These are phyloP conservation scores for Coboldia fuscipes DNA, from an alignment of 1,140 invertebrate species.

Conservation along the genomic window DNA sequence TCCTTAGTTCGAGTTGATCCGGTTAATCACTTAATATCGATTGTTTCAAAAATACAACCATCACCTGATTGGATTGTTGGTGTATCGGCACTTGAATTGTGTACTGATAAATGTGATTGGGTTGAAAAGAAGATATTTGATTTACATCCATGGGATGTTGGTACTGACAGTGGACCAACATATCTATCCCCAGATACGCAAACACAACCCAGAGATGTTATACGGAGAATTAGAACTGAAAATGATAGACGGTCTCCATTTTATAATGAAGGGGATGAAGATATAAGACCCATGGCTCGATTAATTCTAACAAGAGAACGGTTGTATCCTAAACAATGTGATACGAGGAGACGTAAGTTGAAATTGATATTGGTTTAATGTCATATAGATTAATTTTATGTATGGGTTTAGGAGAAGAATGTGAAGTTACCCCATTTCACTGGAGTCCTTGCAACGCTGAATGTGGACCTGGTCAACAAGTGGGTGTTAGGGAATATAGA, in stretches of 20 bases:
- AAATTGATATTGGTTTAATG: constrained; percentile 5
- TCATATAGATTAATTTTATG: constrained; percentile 56
- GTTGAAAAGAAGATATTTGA: constrained; percentile 65
- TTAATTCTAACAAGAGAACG: constrained; percentile 59
- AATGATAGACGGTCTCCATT: constrained; percentile 77
- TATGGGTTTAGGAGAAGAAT: too few relatives aligned
- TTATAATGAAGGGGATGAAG: constrained; percentile 52
- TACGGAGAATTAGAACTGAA: constrained; percentile 73
- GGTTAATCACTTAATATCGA: constrained; percentile 78
- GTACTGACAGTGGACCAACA: constrained; percentile 80
- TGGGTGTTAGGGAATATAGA: constrained; percentile 36
- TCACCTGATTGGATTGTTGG: constrained; percentile 98
- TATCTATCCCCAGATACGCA: constrained; percentile 73
- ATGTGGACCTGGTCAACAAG: constrained; percentile 50
- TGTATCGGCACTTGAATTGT: constrained; percentile 79
- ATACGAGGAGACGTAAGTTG: constrained; percentile 12
- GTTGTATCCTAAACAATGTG: constrained; percentile 71
- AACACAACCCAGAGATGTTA: constrained; percentile 59
- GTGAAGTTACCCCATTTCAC: too few relatives aligned
- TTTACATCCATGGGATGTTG: constrained; percentile 93
- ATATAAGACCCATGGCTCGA: constrained; percentile 78
- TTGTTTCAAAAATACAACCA: constrained; percentile 87
- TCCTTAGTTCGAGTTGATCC: constrained; percentile 87
- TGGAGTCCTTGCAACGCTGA: constrained; percentile 51
- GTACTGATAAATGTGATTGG: constrained; percentile 83